A percentile compares a stretch with the other conserved stretches of the same genome.
These are phyloP conservation scores for Scaptomyza montana DNA, from an alignment of 1,140 invertebrate genomes.

Conservation along the genomic window DNA sequence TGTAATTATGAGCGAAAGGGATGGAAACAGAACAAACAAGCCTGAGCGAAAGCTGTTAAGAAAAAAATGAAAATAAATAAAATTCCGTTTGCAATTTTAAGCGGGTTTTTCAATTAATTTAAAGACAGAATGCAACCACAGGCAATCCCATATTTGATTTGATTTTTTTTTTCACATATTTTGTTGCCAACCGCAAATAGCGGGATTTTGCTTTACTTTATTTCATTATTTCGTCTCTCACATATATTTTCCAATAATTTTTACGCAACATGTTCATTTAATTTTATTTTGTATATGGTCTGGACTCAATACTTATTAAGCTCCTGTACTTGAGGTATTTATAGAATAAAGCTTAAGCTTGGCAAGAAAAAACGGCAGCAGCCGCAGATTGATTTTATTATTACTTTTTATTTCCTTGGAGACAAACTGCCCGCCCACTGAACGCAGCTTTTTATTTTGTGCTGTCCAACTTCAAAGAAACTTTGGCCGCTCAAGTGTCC, in stretches of 20 bases:
- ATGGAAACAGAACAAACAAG: not conserved
- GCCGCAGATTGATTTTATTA: conserved; percentile 76
- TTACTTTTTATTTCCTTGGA: conserved; percentile 81
- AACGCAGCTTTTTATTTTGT: conserved; percentile 51
- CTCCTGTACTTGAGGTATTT: conserved; percentile 46
- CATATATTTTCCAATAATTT: conserved; percentile 22
- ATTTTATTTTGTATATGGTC: conserved; percentile 12
- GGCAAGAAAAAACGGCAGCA: conserved; percentile 21
- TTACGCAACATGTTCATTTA: conserved; percentile 14
- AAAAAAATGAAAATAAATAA: conserved; percentile 14
- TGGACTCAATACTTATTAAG: conserved; percentile 37
- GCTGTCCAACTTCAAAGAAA: conserved; percentile 72
- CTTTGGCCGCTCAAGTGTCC: conserved; percentile 70
- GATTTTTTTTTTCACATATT: conserved; percentile 48
- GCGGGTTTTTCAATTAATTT: conserved; percentile 74
- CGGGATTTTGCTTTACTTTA: conserved; percentile 61
- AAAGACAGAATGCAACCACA: conserved; percentile 60
- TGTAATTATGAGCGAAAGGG: conserved; percentile 62
- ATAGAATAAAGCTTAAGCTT: conserved; percentile 46
- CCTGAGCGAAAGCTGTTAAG: not conserved
- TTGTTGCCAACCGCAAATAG: not conserved
- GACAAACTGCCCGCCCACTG: conserved; percentile 65
- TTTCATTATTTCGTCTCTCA: conserved; percentile 54
- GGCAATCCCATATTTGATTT: conserved; percentile 73
- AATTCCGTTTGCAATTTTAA: conserved; percentile 33